Conservation (phyloP, 2,888 invertebrate genomes). For the Rosalia funebris region DNA sequence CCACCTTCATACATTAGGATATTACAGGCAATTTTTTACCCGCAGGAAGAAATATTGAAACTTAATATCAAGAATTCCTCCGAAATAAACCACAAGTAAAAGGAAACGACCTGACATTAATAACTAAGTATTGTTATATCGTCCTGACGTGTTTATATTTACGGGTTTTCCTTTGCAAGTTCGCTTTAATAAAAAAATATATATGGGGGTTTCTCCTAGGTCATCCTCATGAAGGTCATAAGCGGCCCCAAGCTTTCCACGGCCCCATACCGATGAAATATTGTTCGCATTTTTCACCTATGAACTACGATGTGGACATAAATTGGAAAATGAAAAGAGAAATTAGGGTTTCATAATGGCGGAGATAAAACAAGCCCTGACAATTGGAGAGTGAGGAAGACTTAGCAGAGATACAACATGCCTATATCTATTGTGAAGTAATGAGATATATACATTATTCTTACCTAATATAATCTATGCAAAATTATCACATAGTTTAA, state of each 20-base stretch:
- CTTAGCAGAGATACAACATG: no score
- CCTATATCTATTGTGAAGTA: no score
- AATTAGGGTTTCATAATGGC: no score
- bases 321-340: not conserved
- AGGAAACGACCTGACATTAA: constrained; percentile 22
- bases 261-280: constrained; percentile 10
- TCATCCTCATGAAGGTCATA: constrained; percentile 3
- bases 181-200: constrained; percentile 14
- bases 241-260: no score
- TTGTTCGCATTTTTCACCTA: constrained; percentile 6
- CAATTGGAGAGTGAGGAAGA: no score
- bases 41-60: constrained; percentile 13
- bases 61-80: constrained; percentile 8
- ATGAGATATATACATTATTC: no score
- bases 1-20: not conserved
- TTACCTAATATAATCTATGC: no score
- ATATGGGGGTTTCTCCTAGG: constrained; percentile 1
- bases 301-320: not conserved
- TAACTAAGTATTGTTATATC: constrained; percentile 8
- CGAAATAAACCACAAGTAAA: constrained; percentile 8
- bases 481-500: no score
- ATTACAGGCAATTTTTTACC: not conserved
- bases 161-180: constrained; percentile 13
- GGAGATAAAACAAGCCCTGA: no score
- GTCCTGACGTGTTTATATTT: constrained; percentile 12